A percentile compares a stretch with the other conserved stretches of the same genome.
Evolutionary conservation across 2,888 invertebrate genomes (phyloP).

Genomic region (Caprella mutica): DNA sequence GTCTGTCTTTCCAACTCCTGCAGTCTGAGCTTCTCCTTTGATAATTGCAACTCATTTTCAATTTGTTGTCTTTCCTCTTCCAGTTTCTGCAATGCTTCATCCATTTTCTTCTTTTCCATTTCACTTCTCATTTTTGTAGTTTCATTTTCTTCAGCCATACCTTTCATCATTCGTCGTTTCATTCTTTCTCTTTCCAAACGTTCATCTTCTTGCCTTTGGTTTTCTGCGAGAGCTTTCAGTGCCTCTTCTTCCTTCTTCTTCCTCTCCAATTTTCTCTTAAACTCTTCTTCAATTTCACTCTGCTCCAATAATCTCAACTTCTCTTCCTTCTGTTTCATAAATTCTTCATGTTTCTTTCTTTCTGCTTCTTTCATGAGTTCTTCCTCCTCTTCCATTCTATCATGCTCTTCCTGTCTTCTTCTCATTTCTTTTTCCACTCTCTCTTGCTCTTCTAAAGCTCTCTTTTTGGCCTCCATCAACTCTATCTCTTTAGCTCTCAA

Average conservation of each 20-base stretch:
- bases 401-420: background rate
- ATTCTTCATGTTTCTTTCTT: background rate
- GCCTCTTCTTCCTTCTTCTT: slow-evolving; percentile 1
- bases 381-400: background rate
- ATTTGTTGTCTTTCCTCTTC: no score
- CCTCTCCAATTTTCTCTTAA: background rate
- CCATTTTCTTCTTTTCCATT: no score
- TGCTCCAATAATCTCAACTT: background rate
- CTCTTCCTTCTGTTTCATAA: background rate
- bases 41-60: no score
- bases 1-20: no score
- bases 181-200: background rate
- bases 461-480: background rate
- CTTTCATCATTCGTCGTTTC: no score
- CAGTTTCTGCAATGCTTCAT: no score
- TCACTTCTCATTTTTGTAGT: no score
- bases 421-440: slow-evolving; percentile 1
- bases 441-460: background rate
- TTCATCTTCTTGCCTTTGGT: no score
- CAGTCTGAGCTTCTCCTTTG: no score
- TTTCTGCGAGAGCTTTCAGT: no score
- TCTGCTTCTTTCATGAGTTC: background rate
- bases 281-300: background rate
- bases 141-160: no score
- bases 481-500: background rate